A percentile compares a stretch with the other conserved stretches of the same genome.
These are phyloP conservation scores for Tetranychus piercei DNA, from an alignment of 2,888 invertebrate species.

Conservation along the genomic window DNA sequence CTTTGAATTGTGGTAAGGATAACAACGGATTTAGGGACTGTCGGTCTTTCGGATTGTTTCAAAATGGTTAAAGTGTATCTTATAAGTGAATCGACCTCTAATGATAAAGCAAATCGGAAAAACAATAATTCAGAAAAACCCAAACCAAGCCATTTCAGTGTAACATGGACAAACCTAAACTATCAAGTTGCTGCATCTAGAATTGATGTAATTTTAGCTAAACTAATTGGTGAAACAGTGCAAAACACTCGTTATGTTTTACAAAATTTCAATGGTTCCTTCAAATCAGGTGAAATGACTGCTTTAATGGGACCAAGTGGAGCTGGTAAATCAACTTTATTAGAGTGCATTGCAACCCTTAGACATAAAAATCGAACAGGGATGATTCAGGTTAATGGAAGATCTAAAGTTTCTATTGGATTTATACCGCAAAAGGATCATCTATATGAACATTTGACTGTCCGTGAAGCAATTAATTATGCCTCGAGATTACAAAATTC, in stretches of 20 bases:
- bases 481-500: background rate
- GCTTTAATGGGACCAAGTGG: slow-evolving; percentile 5
- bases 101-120: background rate
- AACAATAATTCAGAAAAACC: background rate
- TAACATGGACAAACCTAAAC: background rate
- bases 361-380: background rate
- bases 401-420: background rate
- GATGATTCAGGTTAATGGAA: background rate
- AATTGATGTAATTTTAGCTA: background rate
- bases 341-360: background rate
- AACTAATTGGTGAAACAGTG: background rate
- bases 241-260: background rate
- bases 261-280: background rate
- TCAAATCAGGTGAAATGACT: slow-evolving; percentile 5
- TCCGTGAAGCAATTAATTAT: background rate
- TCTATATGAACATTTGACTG: background rate
- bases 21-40: background rate
- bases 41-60: background rate
- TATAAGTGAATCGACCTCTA: background rate
- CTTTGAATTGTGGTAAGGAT: background rate
- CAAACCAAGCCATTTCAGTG: background rate
- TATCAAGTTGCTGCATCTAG: background rate
- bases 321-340: slow-evolving; percentile 1
- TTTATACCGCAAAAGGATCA: slow-evolving; percentile 6
- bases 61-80: background rate